phyloP scores from a whole-genome alignment of 2,113 vertebrate species.

The Larimichthys polyactis region DNA sequence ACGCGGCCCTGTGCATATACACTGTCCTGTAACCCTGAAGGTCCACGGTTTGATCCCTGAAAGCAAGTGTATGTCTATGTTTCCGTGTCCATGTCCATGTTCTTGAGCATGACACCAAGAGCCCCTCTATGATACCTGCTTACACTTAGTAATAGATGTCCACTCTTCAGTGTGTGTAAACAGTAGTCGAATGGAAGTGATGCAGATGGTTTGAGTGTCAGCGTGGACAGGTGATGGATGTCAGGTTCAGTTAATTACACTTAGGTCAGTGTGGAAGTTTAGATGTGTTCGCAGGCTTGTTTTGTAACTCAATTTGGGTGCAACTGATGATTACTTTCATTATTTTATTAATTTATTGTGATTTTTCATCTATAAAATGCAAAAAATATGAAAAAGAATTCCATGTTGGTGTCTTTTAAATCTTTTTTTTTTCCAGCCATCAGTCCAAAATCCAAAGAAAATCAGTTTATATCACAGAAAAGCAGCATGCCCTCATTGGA shows the following conservation, averaged over 20 bases:
- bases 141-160: constrained; percentile 26
- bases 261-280: constrained; percentile 18
- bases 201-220: constrained; percentile 23
- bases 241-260: constrained; percentile 45
- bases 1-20: constrained; percentile 52
- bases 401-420: too few relatives aligned
- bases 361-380: not conserved
- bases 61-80: constrained; percentile 6
- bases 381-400: too few relatives aligned
- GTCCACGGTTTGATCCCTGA: constrained; percentile 37
- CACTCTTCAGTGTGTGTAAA: constrained; percentile 51
- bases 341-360: not conserved
- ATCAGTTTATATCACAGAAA: not conserved
- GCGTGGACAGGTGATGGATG: constrained; percentile 49
- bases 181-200: constrained; percentile 34
- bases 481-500: not conserved
- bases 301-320: not conserved
- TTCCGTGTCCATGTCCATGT: constrained; percentile 29
- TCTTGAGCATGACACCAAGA: constrained; percentile 65
- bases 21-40: constrained; percentile 44
- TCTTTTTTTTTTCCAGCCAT: not conserved
- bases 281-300: constrained; percentile 19
- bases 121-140: constrained; percentile 36
- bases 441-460: not conserved
- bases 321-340: not conserved